These are phyloP conservation scores for Tortrix viridana DNA, from an alignment of 2,888 invertebrate genomes.

Conservation along the genomic window DNA sequence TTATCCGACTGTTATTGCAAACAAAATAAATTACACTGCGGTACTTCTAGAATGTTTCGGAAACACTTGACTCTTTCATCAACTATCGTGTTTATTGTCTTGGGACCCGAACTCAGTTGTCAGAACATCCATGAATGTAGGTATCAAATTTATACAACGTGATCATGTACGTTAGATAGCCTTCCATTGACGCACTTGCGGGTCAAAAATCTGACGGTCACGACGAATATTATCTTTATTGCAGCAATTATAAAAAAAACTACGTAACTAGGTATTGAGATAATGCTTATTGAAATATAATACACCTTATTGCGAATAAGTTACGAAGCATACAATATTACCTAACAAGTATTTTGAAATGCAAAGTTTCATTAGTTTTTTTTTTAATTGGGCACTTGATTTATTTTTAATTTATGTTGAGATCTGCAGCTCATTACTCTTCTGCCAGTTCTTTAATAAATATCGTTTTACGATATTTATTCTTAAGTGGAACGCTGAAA, in stretches of 20 bases:
- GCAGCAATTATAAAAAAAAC: slow-evolving; percentile 12
- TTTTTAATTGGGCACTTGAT: background rate
- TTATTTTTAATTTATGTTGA: background rate
- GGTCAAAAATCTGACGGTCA: slow-evolving; percentile 53
- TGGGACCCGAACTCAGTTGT: background rate
- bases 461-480: background rate
- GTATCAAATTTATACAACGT: slow-evolving; percentile 33
- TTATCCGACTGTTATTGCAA: slow-evolving; percentile 46
- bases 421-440: too few relatives aligned
- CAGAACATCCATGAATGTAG: background rate
- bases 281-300: background rate
- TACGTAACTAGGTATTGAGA: slow-evolving; percentile 5
- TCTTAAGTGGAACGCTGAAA: background rate
- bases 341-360: slow-evolving; percentile 11
- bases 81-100: slow-evolving; percentile 5
- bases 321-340: background rate
- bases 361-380: background rate
- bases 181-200: slow-evolving; percentile 59
- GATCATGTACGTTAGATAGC: slow-evolving; percentile 51
- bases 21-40: slow-evolving; percentile 20
- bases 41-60: slow-evolving; percentile 22
- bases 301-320: background rate
- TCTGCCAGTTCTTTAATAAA: too few relatives aligned
- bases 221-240: slow-evolving; percentile 32
- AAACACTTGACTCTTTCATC: slow-evolving; percentile 12